phyloP scores from a whole-genome alignment of 2,888 invertebrate species.

The Ephialtes manifestator region DNA sequence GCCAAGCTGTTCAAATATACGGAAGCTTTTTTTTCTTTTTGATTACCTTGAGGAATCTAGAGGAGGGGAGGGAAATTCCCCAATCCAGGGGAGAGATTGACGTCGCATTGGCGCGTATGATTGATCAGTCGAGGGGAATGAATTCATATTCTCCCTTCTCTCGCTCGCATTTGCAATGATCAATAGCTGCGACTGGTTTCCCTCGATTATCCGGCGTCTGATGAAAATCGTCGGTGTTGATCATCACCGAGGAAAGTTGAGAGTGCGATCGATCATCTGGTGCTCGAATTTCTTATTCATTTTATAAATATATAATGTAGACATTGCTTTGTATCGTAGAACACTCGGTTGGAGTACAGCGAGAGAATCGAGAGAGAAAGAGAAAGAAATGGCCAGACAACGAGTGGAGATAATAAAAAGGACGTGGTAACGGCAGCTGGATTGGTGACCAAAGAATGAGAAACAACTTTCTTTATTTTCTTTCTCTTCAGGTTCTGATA shows the following conservation, averaged over 20 bases:
- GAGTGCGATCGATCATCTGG: conserved; percentile 61
- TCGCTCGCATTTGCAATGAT: conserved; percentile 59
- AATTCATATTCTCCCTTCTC: conserved; percentile 64
- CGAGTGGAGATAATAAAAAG: conserved; percentile 51
- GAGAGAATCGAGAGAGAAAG: conserved; percentile 22
- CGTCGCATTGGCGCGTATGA: conserved; percentile 63
- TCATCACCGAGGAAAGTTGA: conserved; percentile 24
- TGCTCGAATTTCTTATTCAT: conserved; percentile 64
- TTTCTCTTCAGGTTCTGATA: conserved; percentile 57
- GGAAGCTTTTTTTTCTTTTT: conserved; percentile 45
- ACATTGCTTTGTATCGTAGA: conserved; percentile 24
- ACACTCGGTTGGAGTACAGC: background rate
- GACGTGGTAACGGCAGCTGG: conserved; percentile 60
- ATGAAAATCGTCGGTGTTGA: conserved; percentile 50
- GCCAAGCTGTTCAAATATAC: conserved; percentile 62
- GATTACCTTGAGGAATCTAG: conserved; percentile 44
- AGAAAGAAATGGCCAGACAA: conserved; percentile 22
- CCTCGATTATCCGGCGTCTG: conserved; percentile 63
- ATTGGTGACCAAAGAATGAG: conserved; percentile 64
- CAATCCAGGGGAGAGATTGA: conserved; percentile 60
- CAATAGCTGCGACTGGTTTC: conserved; percentile 65
- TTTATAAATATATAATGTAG: conserved; percentile 57
- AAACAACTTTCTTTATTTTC: conserved; percentile 41
- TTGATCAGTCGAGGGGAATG: conserved; percentile 69
- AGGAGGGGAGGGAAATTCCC: conserved; percentile 12